Evolutionary conservation across 1,140 invertebrate species (phyloP), one percentile per base, ranked within the genome.

Genomic region (Colletes latitarsis): DNA sequence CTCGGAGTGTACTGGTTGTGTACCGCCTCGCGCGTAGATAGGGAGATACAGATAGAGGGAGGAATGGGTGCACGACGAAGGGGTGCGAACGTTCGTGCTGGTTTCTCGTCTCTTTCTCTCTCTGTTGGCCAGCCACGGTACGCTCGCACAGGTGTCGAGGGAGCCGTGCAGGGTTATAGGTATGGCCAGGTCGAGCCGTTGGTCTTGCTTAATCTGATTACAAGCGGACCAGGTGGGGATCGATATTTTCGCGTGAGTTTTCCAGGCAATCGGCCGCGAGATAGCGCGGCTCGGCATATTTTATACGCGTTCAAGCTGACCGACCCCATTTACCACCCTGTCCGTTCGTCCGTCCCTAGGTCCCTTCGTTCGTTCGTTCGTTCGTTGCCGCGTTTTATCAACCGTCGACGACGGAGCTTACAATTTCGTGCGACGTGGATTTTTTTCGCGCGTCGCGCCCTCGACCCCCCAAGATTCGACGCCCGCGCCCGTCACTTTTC

Each of bases 181-280:
- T 85, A 85, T 85, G 84, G 84, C 81, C 84, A 85, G 84, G 83
- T 68, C 75, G 85, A 85, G 81, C 83, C 83, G 85, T 88, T 87
- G 86, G 69, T 88, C 86, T 87, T 87, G 87, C 82, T 85, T 88
- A 89, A 89, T 89, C 88, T 83, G 88, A 89, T 89, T 89, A 89
- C 81, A 85, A 87, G 77, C 84, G 72, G 81, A 81, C 75, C 69
- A 67, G 84, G 69, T 66, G 77, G 63, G 74, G 86, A 89, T 92
- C 91, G 90, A 92, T 92, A 91, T 92, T 92, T 92, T 92, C 90
- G 89, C 91, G 90, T 92, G 91, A 91, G 90, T 92, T 92, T 92
- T 91, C 89, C 89, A 88, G 82, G 88, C 91, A 92, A 92, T 92
- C 86, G 90, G 88, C 85, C 88, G 88, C 89, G 86, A 90, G 90